Evolutionary conservation across 2,888 invertebrate genomes (phyloP).

Genomic region (Leucozona laternaria): DNA sequence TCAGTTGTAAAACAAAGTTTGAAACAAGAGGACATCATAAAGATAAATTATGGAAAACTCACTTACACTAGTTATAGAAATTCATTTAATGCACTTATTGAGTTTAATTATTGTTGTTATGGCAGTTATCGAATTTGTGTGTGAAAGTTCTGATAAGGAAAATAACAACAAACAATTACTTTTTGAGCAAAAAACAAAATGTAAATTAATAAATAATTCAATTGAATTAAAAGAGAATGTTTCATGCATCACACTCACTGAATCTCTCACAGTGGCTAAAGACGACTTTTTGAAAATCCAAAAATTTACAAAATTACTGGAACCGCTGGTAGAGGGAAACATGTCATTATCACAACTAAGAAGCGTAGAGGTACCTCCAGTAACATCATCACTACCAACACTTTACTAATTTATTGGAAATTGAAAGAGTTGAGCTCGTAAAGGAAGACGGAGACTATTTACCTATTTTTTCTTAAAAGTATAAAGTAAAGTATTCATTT

Average conservation of each 20-base stretch:
- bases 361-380: too few relatives aligned
- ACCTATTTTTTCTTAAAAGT: too few relatives aligned
- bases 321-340: neutral
- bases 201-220: neutral
- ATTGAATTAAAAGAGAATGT: neutral
- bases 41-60: slow-evolving; percentile 5
- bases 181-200: neutral
- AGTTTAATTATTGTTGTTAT: slow-evolving; percentile 13
- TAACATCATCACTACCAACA: too few relatives aligned
- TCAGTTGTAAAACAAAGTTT: neutral
- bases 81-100: slow-evolving; percentile 32
- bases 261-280: neutral
- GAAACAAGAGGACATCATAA: neutral
- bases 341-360: neutral
- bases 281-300: neutral
- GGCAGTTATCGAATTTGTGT: slow-evolving; percentile 26
- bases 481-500: too few relatives aligned
- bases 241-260: neutral
- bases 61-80: slow-evolving; percentile 6
- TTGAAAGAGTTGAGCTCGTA: too few relatives aligned
- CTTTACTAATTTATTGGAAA: too few relatives aligned
- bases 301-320: neutral
- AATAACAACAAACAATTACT: neutral
- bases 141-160: neutral
- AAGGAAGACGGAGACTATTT: too few relatives aligned